phyloP scores from a whole-genome alignment of 2,797 vertebrate species.

The Manis pentadactyla region DNA sequence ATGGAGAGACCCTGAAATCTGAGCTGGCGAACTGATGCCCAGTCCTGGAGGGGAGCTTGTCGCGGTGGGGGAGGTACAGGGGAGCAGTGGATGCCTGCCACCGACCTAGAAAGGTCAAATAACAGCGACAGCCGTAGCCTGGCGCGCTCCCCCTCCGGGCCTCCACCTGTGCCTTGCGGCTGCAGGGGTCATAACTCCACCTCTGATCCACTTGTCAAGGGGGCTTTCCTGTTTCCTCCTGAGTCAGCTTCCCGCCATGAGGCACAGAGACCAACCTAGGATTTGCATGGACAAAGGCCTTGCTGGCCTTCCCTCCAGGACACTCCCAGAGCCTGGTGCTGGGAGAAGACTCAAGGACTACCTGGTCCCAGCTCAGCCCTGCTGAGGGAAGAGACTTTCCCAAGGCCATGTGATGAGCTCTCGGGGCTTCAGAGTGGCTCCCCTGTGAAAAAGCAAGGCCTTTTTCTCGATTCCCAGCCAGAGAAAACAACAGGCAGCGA shows the following conservation, averaged over 20 bases:
- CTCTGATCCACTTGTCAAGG: neutral
- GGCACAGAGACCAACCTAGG: neutral
- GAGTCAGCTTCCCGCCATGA: neutral
- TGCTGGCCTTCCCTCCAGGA: neutral
- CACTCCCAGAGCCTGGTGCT: neutral
- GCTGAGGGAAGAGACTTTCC: neutral
- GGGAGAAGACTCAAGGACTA: neutral
- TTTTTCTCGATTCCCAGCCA: neutral
- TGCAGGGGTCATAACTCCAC: fast-evolving
- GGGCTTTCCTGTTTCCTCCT: neutral
- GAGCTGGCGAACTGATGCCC: neutral
- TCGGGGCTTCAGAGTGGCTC: neutral
- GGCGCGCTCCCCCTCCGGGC: neutral
- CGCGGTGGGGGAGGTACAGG: neutral
- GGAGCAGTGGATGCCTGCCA: neutral
- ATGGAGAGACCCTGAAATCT: neutral
- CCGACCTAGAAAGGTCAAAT: neutral
- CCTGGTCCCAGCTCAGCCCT: neutral
- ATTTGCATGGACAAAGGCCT: neutral
- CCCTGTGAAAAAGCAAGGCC: neutral
- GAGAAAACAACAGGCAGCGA: neutral
- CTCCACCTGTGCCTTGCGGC: neutral
- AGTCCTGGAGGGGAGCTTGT: neutral
- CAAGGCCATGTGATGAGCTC: neutral
- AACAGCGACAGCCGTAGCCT: fast-evolving